A percentile compares a stretch with the other conserved stretches of the same genome.
Evolutionary conservation across 2,113 vertebrate genomes (phyloP).

Genomic region (Mus spicilegus): DNA sequence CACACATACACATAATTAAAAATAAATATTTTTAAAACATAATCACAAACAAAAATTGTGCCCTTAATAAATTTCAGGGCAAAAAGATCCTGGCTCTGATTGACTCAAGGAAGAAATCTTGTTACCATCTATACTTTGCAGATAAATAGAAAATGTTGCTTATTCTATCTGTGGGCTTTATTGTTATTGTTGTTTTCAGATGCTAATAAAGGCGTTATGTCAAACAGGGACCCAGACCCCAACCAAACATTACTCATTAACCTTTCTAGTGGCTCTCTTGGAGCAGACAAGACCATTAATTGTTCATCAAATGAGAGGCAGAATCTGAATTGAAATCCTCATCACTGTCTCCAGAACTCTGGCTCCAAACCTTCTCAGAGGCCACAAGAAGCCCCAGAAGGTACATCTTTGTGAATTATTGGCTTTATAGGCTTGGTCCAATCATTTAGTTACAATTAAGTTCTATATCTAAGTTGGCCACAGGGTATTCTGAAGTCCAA

Average conservation of each 20-base stretch:
- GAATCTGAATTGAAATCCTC: neutral
- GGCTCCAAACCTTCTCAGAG: neutral
- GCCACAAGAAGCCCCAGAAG: neutral
- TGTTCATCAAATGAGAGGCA: neutral
- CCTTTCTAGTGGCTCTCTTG: neutral
- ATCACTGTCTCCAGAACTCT: neutral
- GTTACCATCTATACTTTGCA: neutral
- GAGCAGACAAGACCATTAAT: neutral
- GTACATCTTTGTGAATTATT: neutral
- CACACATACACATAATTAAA: neutral
- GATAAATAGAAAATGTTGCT: conserved; percentile 2
- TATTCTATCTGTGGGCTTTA: neutral
- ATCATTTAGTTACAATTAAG: conserved; percentile 1
- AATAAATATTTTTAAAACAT: neutral
- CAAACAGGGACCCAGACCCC: neutral
- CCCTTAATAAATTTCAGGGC: neutral
- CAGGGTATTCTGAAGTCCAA: neutral
- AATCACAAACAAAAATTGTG: neutral
- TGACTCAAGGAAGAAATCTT: neutral
- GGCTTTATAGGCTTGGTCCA: neutral
- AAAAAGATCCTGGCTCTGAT: neutral
- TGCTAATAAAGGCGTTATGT: neutral
- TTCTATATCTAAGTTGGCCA: neutral
- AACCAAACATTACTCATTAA: neutral
- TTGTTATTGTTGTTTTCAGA: neutral